Conservation (phyloP, 2,113 vertebrate species). For the Nanorana parkeri region DNA sequence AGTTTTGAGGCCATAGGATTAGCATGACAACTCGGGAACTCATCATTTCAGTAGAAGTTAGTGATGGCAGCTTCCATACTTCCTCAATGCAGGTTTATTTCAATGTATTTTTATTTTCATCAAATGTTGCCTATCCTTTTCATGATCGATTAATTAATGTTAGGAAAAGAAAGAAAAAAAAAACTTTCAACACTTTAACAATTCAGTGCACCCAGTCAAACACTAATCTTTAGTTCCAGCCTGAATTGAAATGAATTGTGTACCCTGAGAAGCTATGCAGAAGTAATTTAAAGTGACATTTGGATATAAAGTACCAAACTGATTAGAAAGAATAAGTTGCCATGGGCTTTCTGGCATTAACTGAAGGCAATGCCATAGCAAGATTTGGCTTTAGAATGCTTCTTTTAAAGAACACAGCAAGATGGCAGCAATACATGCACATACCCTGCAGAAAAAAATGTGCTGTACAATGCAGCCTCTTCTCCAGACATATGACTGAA, state of each 20-base stretch:
- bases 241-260: slow-evolving; percentile 3
- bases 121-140: too few relatives aligned
- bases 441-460: background rate
- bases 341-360: background rate
- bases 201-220: background rate
- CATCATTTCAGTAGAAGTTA: too few relatives aligned
- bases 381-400: background rate
- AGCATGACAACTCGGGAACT: too few relatives aligned
- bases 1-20: too few relatives aligned
- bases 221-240: background rate
- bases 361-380: background rate
- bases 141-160: too few relatives aligned
- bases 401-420: too few relatives aligned
- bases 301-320: background rate
- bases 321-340: background rate
- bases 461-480: background rate
- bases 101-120: too few relatives aligned
- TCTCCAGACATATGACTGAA: background rate
- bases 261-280: slow-evolving; percentile 1
- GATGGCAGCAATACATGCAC: too few relatives aligned
- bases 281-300: slow-evolving; percentile 1
- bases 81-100: too few relatives aligned
- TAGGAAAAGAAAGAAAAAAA: too few relatives aligned
- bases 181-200: background rate
- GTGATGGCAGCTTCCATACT: too few relatives aligned